Conservation (phyloP, 2,797 vertebrate species). For the Rallus crepitans region DNA sequence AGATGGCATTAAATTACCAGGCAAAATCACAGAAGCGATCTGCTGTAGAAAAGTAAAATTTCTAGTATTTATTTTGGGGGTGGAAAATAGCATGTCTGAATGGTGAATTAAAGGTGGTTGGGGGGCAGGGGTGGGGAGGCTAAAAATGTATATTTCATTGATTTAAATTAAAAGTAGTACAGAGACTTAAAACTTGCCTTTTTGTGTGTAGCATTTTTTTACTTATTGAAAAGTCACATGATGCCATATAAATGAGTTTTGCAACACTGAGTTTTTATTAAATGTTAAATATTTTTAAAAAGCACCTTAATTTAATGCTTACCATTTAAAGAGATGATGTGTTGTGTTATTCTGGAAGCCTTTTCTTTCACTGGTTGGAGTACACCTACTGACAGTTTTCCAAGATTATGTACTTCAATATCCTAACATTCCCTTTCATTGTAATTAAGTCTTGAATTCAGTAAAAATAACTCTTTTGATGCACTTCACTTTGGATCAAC, state of each 20-base stretch:
- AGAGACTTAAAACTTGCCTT: not conserved
- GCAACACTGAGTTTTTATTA: not conserved
- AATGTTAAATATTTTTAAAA: not conserved
- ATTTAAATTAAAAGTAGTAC: not conserved
- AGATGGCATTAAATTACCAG: slow-evolving; percentile 98
- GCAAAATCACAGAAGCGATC: slow-evolving; percentile 97
- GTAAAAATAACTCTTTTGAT: not conserved
- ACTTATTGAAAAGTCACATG: not conserved
- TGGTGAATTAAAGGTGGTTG: not conserved
- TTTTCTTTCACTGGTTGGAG: not conserved
- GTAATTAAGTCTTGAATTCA: not conserved
- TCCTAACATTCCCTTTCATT: not conserved
- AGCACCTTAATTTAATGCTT: not conserved
- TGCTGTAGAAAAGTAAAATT: slow-evolving; percentile 94
- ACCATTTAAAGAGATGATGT: not conserved
- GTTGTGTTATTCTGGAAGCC: not conserved
- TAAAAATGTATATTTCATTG: not conserved
- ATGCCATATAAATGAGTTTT: not conserved
- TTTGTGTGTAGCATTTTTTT: not conserved
- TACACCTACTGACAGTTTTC: not conserved
- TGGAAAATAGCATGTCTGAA: not conserved
- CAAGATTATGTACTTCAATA: not conserved
- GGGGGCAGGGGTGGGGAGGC: too few species aligned
- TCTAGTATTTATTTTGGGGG: not conserved
- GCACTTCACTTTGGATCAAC: not conserved